Base-by-base conservation (phyloP, 2,888 invertebrate genomes). In the Frankliniella fusca region DNA sequence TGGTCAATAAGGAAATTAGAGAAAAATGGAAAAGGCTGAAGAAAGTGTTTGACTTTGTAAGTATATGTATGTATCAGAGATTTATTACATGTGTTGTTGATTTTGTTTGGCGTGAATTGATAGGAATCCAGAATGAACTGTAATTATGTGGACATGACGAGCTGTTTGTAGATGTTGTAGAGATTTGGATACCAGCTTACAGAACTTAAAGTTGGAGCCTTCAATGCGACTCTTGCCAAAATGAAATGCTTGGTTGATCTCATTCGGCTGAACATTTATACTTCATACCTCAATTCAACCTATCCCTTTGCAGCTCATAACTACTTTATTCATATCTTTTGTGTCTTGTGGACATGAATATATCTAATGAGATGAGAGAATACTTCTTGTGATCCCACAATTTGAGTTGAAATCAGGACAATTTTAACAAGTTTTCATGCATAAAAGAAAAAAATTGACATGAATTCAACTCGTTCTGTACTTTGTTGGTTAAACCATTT, bases 1-100 rank as follows among this genome's bases (percentile, higher is more conserved):
- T 27, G 27, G 23, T 38, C 3, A 38, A 5, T 38, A 38, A 38
- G 5, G 38, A 38, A 38, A 38, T 38, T 38, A 38, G 27, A 27
- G 27, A 23, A 76, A 76, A n/a, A 27, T 76, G 12, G 23, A 76
- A 76, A 76, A 76, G 70, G 70, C 70, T 76, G 70, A 76, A 76
- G 23, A 10, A 23, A 23, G 9, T 76, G 23, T 76, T 23, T 76
- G 70, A 54, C 18, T 27, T 11, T 76, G 70, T 8, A 76, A 23
- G 27, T 76, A 27, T 76, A 27, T 76, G 10, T 27, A 27, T 27
- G 27, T 76, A n/a, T n/a, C 8, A 20, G 15, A 20, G 61, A 20
- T 18, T 61, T 20, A 18, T 61, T 61, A n/a, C 18, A 7, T 15
- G 61, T 61, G n/a, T n/a, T 61, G 18, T 61, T 18, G 18, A 76